Percentiles rank a stretch among this genome's conserved stretches.
phyloP scores from a whole-genome alignment of 2,113 vertebrate species.

The Macroglossus sobrinus region DNA sequence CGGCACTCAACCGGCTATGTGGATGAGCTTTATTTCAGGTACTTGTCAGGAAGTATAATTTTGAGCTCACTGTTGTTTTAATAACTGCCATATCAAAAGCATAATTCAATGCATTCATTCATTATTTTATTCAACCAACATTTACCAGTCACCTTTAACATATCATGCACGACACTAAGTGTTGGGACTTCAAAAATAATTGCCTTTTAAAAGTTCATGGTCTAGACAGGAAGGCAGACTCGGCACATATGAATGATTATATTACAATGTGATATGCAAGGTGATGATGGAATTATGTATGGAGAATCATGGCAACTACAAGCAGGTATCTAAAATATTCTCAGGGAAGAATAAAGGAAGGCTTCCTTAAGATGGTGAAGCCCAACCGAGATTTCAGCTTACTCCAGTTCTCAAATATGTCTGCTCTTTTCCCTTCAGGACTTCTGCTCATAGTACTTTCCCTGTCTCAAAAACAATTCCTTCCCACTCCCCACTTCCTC shows the following conservation, averaged over 20 bases:
- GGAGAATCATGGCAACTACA: not conserved
- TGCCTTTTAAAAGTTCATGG: not conserved
- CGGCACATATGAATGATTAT: not conserved
- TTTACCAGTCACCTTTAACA: not conserved
- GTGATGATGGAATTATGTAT: not conserved
- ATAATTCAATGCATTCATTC: not conserved
- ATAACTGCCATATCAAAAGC: not conserved
- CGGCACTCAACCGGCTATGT: not conserved
- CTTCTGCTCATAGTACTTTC: not conserved
- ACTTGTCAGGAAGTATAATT: not conserved
- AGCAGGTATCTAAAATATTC: not conserved
- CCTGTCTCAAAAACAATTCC: not conserved
- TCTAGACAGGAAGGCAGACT: not conserved
- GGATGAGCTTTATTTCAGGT: not conserved
- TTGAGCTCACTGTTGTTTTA: not conserved
- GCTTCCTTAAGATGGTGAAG: not conserved
- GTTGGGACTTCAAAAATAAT: not conserved
- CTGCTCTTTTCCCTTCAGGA: not conserved
- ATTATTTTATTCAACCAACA: not conserved
- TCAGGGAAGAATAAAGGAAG: not conserved
- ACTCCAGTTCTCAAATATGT: not conserved
- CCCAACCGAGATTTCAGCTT: not conserved
- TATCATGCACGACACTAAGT: not conserved
- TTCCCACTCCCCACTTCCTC: not conserved
- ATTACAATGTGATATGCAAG: not conserved